Evolutionary conservation across 2,888 invertebrate species (phyloP), one percentile per base, ranked within the genome.

Genomic region (Blastobasis adustella): DNA sequence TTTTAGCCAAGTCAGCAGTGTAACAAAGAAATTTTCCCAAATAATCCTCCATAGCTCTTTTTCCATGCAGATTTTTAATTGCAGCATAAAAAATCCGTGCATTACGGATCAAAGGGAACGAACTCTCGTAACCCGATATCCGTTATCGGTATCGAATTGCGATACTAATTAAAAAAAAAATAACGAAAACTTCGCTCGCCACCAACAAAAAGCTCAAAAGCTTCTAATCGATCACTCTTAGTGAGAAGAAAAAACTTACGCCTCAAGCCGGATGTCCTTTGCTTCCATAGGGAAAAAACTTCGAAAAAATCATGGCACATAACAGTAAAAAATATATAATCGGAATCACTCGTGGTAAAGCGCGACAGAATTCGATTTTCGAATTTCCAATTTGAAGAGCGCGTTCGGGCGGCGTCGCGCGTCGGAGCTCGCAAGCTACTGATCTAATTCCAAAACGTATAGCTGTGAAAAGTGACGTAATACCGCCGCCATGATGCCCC

Each of bases 391-490:
- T 63, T 61, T 59, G 57, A 55, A 60, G 58, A 58, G 57, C 51
- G 59, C 54, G 50, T 54, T 46, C 47, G 58, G 50, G 53, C 51
- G 52, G 46, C 66, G 58, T 54, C 80, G 70, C 64, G 60, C 72
- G 53, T 61, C 66, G 62, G 71, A 66, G 75, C 76, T 65, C 71
- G 68, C 67, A 71, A 69, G 78, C 74, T 73, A 87, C 87, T 87
- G 87, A 82, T 84, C 87, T 79, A 86, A 84, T 85, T 86, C 73
- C 72, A 71, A 79, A 72, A 76, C 76, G 82, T 76, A 48, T 46
- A 78, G 65, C 81, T 79, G 76, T 76, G 79, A 79, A 81, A 81
- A 80, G 81, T 86, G 86, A 86, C 85, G 86, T 86, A 86, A 86
- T 69, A 63, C 65, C 71, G 75, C 64, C 74, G 85, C 86, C 86